Percentiles rank a stretch among this genome's conserved stretches.
These are phyloP conservation scores for Arnoldichthys spilopterus DNA, from an alignment of 2,797 vertebrate species.

Conservation along the genomic window DNA sequence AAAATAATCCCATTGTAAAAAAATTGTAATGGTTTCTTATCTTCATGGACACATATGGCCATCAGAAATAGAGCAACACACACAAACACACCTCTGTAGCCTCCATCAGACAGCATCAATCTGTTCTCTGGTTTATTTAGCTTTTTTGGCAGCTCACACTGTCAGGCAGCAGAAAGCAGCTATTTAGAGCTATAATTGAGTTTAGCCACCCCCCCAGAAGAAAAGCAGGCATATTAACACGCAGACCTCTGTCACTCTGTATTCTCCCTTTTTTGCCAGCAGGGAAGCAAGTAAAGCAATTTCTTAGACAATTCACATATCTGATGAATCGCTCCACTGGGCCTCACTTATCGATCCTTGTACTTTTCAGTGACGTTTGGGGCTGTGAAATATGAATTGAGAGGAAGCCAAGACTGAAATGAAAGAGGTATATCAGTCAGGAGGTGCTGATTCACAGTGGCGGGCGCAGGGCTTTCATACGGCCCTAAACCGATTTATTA, in stretches of 20 bases:
- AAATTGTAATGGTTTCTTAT: neutral
- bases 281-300: constrained; percentile 7
- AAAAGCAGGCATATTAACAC: constrained; percentile 47
- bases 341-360: constrained; percentile 61
- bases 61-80: neutral
- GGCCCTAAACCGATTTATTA: constrained; percentile 20
- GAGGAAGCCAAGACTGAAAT: constrained; percentile 22
- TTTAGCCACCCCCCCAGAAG: constrained; percentile 37
- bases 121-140: constrained; percentile 43
- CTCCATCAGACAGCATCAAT: constrained; percentile 12
- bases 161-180: constrained; percentile 42
- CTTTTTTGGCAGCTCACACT: constrained; percentile 51
- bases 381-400: constrained; percentile 23
- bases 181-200: constrained; percentile 44
- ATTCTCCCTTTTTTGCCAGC: constrained; percentile 23
- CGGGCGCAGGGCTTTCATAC: constrained; percentile 11
- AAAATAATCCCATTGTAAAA: neutral
- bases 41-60: neutral
- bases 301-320: constrained; percentile 56
- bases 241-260: constrained; percentile 46
- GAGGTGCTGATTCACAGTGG: neutral
- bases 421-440: constrained; percentile 13
- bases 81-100: constrained; percentile 7
- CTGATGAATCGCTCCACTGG: constrained; percentile 53
- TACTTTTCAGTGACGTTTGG: constrained; percentile 54